phyloP scores from a whole-genome alignment of 1,140 invertebrate genomes.

The Procambarus clarkii region DNA sequence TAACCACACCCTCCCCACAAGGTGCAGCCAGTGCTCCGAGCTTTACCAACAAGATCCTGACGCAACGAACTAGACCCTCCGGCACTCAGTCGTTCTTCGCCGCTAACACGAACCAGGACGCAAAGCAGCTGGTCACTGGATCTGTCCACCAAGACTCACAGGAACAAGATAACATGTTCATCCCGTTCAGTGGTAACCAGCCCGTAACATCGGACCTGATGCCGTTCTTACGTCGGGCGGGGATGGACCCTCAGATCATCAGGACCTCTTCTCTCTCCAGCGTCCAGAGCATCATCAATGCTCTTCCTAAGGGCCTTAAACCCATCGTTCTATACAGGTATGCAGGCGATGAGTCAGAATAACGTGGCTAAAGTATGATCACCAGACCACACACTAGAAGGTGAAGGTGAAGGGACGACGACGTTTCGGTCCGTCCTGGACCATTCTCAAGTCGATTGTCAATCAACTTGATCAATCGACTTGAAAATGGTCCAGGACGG shows the following conservation, averaged over 20 bases:
- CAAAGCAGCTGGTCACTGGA: not conserved
- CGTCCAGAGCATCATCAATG: slow-evolving; percentile 44
- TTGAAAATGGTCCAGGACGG: no score
- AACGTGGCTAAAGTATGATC: no score
- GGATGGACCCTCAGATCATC: slow-evolving; percentile 54
- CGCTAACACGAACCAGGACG: not conserved
- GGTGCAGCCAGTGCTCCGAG: slow-evolving; percentile 15
- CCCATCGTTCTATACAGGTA: slow-evolving; percentile 62
- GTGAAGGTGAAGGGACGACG: no score
- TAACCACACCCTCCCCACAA: slow-evolving; percentile 38
- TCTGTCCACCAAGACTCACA: not conserved
- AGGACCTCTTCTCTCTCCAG: slow-evolving; percentile 30
- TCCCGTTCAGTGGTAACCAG: not conserved
- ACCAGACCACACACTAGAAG: no score
- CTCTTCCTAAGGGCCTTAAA: slow-evolving; percentile 10
- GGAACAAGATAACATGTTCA: slow-evolving; percentile 5
- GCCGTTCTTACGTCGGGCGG: slow-evolving; percentile 46
- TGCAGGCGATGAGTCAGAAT: no score
- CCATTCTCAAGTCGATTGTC: no score
- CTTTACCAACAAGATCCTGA: slow-evolving; percentile 20
- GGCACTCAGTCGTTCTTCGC: not conserved
- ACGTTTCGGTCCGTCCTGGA: no score
- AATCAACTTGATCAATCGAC: no score
- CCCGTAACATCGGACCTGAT: slow-evolving; percentile 12
- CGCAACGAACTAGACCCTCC: slow-evolving; percentile 5